Evolutionary conservation across 2,797 vertebrate genomes (phyloP).

Genomic region (Anolis apletophallus): DNA sequence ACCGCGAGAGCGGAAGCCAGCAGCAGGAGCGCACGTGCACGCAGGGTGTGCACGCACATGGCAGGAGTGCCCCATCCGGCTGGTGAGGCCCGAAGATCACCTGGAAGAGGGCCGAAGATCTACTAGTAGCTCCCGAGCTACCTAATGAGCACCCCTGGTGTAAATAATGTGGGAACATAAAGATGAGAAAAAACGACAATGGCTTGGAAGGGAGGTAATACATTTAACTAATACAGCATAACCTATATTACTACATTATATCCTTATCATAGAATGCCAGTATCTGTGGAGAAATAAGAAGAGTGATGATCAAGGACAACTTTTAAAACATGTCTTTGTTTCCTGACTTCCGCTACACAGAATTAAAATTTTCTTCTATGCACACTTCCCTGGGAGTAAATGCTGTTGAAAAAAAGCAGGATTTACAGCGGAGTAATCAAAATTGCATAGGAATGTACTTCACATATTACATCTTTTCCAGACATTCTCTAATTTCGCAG

Average conservation of each 20-base stretch:
- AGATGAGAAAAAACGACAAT: not conserved
- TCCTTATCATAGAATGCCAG: not conserved
- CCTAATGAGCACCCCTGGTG: too few relatives aligned
- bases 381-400: not conserved
- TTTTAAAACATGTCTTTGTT: not conserved
- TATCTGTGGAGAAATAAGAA: not conserved
- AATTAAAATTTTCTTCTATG: not conserved
- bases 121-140: too few relatives aligned
- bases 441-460: too few relatives aligned
- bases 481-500: not conserved
- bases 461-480: not conserved
- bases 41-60: too few relatives aligned
- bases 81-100: too few relatives aligned
- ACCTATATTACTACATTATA: not conserved
- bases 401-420: not conserved
- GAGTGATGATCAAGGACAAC: not conserved
- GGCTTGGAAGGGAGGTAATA: not conserved
- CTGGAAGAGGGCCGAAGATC: too few relatives aligned
- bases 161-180: not conserved
- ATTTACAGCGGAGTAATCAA: too few relatives aligned
- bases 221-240: not conserved
- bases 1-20: too few relatives aligned
- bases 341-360: not conserved
- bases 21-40: too few relatives aligned
- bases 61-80: too few relatives aligned